These are phyloP conservation scores for Paramormyrops hopkinsi DNA, from an alignment of 2,797 vertebrate genomes.

Conservation along the genomic window DNA sequence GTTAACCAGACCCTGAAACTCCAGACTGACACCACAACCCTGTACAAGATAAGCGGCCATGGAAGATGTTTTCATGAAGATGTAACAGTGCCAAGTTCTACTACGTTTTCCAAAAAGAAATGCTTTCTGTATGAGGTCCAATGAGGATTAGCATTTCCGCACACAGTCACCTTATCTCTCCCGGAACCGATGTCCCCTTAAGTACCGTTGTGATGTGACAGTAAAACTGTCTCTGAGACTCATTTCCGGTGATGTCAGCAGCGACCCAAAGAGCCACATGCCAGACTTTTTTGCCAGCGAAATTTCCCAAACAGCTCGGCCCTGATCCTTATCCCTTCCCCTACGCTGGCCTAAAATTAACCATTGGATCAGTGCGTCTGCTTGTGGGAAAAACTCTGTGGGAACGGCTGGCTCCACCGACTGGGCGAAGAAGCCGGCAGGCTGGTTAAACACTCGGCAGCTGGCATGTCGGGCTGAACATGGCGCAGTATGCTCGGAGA, in stretches of 20 bases:
- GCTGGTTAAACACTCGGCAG: not conserved
- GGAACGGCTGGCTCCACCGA: slow-evolving; percentile 36
- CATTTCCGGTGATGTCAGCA: slow-evolving; percentile 31
- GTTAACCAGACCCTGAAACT: not conserved
- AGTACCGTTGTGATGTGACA: slow-evolving; percentile 54
- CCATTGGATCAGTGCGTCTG: not conserved
- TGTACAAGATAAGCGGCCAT: not conserved
- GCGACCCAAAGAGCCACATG: slow-evolving; percentile 34
- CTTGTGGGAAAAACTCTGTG: slow-evolving; percentile 26
- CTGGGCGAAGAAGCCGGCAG: slow-evolving; percentile 32
- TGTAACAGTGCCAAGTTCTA: not conserved
- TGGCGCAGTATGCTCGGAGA: not conserved
- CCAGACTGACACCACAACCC: not conserved
- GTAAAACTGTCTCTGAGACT: slow-evolving; percentile 46
- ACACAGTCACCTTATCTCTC: not conserved
- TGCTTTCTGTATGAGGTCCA: not conserved
- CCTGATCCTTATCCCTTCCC: slow-evolving; percentile 47
- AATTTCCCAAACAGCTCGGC: slow-evolving; percentile 25
- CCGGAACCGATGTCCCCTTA: slow-evolving; percentile 26
- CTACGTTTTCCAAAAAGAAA: not conserved
- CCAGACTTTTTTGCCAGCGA: slow-evolving; percentile 25
- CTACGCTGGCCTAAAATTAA: slow-evolving; percentile 41
- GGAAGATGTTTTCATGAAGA: not conserved
- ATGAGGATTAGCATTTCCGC: not conserved
- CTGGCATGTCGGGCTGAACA: not conserved